These are phyloP conservation scores for Montipora sp. DNA, from an alignment of 64 coral and sea anemone species.

Conservation along the genomic window DNA sequence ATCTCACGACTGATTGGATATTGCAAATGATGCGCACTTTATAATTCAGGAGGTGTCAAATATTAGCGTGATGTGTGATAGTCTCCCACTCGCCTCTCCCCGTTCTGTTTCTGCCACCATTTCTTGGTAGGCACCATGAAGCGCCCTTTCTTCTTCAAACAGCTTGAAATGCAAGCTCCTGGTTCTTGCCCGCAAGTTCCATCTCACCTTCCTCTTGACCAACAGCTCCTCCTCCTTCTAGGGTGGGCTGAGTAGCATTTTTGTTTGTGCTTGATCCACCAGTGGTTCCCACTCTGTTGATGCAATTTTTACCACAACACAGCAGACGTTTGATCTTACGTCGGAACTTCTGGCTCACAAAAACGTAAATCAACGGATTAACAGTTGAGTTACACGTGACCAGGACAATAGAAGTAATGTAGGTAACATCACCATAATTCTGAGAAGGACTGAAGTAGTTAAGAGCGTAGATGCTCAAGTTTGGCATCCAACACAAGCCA, in stretches of 20 bases:
- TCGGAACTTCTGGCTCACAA: conserved; percentile 12
- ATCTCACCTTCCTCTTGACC: neutral
- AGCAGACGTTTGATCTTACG: conserved; percentile 5
- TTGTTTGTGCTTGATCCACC: neutral
- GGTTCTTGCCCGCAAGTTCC: neutral
- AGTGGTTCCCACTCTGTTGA: neutral
- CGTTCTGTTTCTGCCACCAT: too few species aligned
- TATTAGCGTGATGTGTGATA: too few species aligned
- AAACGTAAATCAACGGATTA: conserved; percentile 34
- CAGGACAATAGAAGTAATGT: conserved; percentile 36
- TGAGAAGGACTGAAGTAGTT: conserved; percentile 36
- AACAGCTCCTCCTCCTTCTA: neutral
- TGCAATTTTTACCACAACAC: neutral
- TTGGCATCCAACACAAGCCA: conserved; percentile 44
- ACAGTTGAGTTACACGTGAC: conserved; percentile 32
- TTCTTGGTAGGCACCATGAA: too few species aligned
- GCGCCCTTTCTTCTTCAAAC: too few species aligned
- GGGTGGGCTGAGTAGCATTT: neutral
- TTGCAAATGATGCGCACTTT: too few species aligned
- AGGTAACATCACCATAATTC: conserved; percentile 14
- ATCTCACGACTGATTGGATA: too few species aligned
- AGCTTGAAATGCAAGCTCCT: too few species aligned
- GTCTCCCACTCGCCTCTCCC: too few species aligned
- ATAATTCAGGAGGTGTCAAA: too few species aligned
- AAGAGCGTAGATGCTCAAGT: conserved; percentile 28